Evolutionary conservation across 2,797 vertebrate genomes (phyloP), one percentile per base, ranked within the genome.

Genomic region (Brotula barbata): DNA sequence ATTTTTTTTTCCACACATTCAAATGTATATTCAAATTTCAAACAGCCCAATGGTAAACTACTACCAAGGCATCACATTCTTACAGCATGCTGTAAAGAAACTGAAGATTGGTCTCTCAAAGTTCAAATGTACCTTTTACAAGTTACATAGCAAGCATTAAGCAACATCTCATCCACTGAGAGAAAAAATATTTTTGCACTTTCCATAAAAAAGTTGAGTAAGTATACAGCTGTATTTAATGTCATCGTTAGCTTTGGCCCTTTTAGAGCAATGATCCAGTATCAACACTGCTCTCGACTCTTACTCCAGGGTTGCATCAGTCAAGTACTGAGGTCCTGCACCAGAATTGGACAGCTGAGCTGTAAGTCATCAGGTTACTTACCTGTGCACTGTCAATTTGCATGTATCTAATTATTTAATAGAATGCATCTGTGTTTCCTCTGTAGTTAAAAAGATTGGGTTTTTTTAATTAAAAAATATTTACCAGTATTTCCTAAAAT

Each of bases 271-370:
- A 42, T n/a, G 2, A 13, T 42, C 40, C 22, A 40, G 59, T 48
- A 64, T 39, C 20, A 43, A 37, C 44, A 23, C 9, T 14, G n/a
- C 46, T 46, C 37, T 63, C 23, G 43, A 31, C 31, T 53, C 64
- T 78, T 72, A 73, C 71, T 64, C 19, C 16, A 44, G 8, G 12
- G 36, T 51, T 83, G 66, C 76, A 82, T 78, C 75, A 75, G 47
- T 45, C 28, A 14, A 20, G 17, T 62, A 58, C 45, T 60, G 45
- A 68, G 34, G 31, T 28, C 25, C 8, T 48, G 46, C 17, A 76
- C 40, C 23, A 62, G 68, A 58, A n/a, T n/a, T 43, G 1, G 59
- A 19, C 42, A 17, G 44, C 46, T 41, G 44, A 46, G 56, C 10
- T 21, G 8, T 42, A 34, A 56, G 23, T 67, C 16, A 36, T 23